Evolutionary conservation across 2,888 invertebrate genomes (phyloP), one percentile per base, ranked within the genome.

Genomic region (Mactromeris polynyma): DNA sequence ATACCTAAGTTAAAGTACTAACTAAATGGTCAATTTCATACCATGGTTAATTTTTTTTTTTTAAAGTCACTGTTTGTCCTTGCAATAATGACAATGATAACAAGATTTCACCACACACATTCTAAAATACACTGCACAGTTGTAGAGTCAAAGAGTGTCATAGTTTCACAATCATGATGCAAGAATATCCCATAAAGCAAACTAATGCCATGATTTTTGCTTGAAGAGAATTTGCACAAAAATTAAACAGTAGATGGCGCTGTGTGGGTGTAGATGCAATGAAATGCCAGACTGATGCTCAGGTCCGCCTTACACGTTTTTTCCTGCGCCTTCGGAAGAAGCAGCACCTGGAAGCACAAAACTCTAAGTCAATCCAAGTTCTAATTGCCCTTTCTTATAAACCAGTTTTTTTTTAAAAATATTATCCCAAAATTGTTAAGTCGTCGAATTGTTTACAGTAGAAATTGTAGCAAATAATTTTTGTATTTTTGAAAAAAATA

Each of bases 241-340:
- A 81, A 82, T 19, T 36, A 86, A 80, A 36, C 40, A 73, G 40
- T 33, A 38, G 80, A 86, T 42, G 38, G 36, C 46, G 81, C 46
- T 38, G 81, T 77, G 78, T 36, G 84, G 73, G 73, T 73, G 83
- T 31, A 31, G 83, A 64, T 85, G 89, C 87, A 87, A 64, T 86
- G 90, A 89, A 88, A 89, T 90, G 88, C 91, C 89, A 88, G 51
- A 86, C 83, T 90, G 89, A 90, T 89, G 90, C 89, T 93, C 94
- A 95, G 86, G 94, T 93, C 93, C 94, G 94, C 87, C 95, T 94
- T 97, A 98, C 98, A 98, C 99, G 99, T 98, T 99, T 99, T 98
- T 99, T 99, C 98, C 99, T 99, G 97, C 99, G 98, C 97, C 99
- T 99, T 98, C 99, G 99, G 98, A 99, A 99, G 97, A 99, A 99